Evolutionary conservation across 1,140 invertebrate genomes (phyloP).

Genomic region (Eupeodes corollae): DNA sequence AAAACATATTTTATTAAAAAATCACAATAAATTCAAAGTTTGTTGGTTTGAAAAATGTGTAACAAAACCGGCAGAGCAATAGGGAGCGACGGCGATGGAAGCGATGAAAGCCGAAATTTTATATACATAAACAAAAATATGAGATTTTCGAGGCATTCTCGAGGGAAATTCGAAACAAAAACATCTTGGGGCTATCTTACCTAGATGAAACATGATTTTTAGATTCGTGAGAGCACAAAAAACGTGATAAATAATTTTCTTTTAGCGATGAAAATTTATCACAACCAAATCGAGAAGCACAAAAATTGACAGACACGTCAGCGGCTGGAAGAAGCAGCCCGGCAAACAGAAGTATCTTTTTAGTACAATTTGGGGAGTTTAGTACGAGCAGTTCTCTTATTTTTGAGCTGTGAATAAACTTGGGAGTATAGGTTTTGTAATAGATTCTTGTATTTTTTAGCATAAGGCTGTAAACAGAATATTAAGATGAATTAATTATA

Average conservation of each 20-base stretch:
- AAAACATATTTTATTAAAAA: neutral
- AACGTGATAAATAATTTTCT: neutral
- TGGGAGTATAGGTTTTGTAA: too few species aligned
- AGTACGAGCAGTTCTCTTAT: too few species aligned
- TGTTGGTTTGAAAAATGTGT: slow-evolving; percentile 1
- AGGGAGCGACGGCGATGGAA: neutral
- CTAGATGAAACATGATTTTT: slow-evolving; percentile 20
- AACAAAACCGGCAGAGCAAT: slow-evolving; percentile 10
- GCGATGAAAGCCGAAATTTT: neutral
- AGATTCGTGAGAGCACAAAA: slow-evolving; percentile 5
- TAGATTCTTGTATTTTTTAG: too few species aligned
- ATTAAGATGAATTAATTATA: too few species aligned
- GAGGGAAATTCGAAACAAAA: neutral
- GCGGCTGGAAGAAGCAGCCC: neutral
- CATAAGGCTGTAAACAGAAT: too few species aligned
- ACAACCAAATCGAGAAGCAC: neutral
- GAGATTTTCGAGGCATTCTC: neutral
- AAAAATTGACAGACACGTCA: slow-evolving; percentile 9
- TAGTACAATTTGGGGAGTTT: too few species aligned
- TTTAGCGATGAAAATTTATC: neutral
- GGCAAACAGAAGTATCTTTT: too few species aligned
- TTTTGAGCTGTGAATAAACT: too few species aligned
- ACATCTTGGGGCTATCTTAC: neutral
- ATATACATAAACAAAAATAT: neutral
- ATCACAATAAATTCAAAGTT: too few species aligned